Conservation (phyloP, 1,140 invertebrate species). For the Wasmannia auropunctata region DNA sequence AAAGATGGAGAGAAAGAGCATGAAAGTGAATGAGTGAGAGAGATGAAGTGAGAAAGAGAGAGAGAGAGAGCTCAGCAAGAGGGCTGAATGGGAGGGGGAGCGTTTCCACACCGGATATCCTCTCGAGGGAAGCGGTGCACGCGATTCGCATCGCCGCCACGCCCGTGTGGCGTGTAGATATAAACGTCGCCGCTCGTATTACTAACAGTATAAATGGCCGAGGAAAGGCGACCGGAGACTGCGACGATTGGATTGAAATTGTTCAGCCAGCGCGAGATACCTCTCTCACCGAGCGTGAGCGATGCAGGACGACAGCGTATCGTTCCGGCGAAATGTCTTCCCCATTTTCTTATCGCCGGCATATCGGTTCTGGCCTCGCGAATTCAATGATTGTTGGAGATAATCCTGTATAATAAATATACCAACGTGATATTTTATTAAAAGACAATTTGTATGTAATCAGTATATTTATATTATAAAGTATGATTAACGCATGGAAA, state of each 20-base stretch:
- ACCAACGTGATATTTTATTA: background rate
- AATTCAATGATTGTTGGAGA: background rate
- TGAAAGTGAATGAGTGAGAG: background rate
- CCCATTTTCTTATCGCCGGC: background rate
- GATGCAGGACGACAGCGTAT: background rate
- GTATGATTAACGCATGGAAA: background rate
- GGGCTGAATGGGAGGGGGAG: constrained; percentile 78
- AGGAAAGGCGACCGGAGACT: background rate
- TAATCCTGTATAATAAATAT: background rate
- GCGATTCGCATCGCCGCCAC: constrained; percentile 77
- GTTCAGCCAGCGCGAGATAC: constrained; percentile 30
- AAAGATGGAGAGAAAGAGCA: background rate
- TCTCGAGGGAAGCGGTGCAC: constrained; percentile 79
- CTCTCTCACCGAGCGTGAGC: constrained; percentile 9
- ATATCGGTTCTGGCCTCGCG: background rate
- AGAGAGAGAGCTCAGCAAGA: background rate
- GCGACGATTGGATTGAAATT: constrained; percentile 46
- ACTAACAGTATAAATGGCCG: constrained; percentile 52
- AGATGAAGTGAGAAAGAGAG: background rate
- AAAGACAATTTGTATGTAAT: background rate
- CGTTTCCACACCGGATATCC: constrained; percentile 84
- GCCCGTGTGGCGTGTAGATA: constrained; percentile 58
- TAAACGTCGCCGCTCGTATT: constrained; percentile 58
- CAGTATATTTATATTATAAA: background rate
- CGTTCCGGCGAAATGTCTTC: background rate